Conservation (phyloP, 2,113 vertebrate genomes). For the Mola mola region DNA sequence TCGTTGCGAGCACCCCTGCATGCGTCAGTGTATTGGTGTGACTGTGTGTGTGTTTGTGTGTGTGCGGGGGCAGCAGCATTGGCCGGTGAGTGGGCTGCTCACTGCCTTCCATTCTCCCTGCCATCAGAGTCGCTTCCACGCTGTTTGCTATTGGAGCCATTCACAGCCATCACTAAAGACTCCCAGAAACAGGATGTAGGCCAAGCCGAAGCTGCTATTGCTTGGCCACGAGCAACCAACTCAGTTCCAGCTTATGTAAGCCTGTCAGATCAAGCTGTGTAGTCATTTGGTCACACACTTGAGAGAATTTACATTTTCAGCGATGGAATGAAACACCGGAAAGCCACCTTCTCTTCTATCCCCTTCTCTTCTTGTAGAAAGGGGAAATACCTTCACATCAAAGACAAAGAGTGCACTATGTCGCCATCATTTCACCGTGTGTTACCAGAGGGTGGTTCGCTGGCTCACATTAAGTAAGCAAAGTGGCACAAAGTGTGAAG, state of each 20-base stretch:
- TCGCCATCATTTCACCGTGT: not conserved
- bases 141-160: conserved; percentile 56
- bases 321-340: conserved; percentile 30
- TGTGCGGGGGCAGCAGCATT: conserved; percentile 48
- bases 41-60: conserved; percentile 11
- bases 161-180: conserved; percentile 61
- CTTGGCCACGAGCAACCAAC: conserved; percentile 48
- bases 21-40: not conserved
- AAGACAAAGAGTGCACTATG: conserved; percentile 8
- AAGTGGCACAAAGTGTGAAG: too few relatives aligned
- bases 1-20: not conserved
- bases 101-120: conserved; percentile 49
- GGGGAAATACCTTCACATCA: not conserved
- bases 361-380: not conserved
- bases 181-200: conserved; percentile 65
- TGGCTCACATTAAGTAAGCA: too few relatives aligned
- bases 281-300: conserved; percentile 62
- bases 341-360: conserved; percentile 1
- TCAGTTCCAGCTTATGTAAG: conserved; percentile 62
- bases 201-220: conserved; percentile 62
- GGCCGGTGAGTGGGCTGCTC: conserved; percentile 73
- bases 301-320: conserved; percentile 54
- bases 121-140: conserved; percentile 52
- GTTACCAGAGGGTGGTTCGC: too few relatives aligned
- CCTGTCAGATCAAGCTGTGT: conserved; percentile 62